These are phyloP conservation scores for Anhinga rufa DNA, from an alignment of 2,113 vertebrate species.

Conservation along the genomic window DNA sequence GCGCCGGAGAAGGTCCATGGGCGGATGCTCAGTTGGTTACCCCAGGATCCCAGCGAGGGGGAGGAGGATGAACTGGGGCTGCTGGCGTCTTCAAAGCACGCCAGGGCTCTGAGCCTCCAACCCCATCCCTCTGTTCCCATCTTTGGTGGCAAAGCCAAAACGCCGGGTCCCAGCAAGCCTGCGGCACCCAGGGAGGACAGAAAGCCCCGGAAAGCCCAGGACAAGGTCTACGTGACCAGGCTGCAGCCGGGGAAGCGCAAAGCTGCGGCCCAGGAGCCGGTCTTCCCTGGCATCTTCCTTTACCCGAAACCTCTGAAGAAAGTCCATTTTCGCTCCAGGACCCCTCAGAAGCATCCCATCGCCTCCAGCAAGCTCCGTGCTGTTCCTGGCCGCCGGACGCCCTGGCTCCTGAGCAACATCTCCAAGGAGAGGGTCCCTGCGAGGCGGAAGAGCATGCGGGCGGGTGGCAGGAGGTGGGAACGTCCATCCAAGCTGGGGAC, in stretches of 20 bases:
- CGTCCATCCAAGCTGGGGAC: slow-evolving; percentile 2
- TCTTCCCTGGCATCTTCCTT: slow-evolving; percentile 84
- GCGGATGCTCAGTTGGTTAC: slow-evolving; percentile 79
- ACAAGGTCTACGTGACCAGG: slow-evolving; percentile 90
- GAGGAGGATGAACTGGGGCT: slow-evolving; percentile 38
- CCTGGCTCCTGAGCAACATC: slow-evolving; percentile 59
- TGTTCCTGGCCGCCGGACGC: background rate
- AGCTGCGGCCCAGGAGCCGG: background rate
- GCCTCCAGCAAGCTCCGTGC: background rate
- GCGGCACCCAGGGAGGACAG: background rate
- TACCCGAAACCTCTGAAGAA: slow-evolving; percentile 78
- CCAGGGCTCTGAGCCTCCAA: slow-evolving; percentile 48
- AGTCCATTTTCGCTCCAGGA: slow-evolving; percentile 72
- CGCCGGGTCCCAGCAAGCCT: background rate
- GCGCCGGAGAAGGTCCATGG: background rate
- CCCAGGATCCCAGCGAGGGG: slow-evolving; percentile 8
- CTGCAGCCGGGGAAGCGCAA: slow-evolving; percentile 76
- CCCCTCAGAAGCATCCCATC: background rate
- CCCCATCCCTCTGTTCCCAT: slow-evolving; percentile 72
- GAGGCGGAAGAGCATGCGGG: background rate
- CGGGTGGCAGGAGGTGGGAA: slow-evolving; percentile 2
- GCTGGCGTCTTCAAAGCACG: slow-evolving; percentile 31
- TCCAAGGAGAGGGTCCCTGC: slow-evolving; percentile 23
- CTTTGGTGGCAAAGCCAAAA: slow-evolving; percentile 75
- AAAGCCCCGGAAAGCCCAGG: slow-evolving; percentile 60